A percentile compares a stretch with the other conserved stretches of the same genome.
Conservation (phyloP, 2,888 invertebrate species). For the Platycheirus albimanus region DNA sequence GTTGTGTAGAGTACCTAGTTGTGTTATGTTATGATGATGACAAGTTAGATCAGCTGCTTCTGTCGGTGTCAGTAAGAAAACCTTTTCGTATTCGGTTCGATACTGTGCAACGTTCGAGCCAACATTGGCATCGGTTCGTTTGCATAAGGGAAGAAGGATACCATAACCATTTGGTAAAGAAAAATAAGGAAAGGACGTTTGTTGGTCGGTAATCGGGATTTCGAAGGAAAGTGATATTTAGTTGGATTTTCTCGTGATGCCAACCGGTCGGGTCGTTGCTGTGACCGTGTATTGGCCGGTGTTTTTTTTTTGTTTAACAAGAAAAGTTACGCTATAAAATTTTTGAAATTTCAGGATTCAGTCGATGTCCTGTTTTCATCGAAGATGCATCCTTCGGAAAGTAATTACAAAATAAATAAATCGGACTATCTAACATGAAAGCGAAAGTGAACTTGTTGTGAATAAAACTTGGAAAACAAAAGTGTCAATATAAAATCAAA, state of each 20-base stretch:
- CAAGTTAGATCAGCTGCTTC: constrained; percentile 46
- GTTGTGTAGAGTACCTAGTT: too few species aligned
- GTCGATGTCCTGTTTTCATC: constrained; percentile 46
- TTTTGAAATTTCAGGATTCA: constrained; percentile 34
- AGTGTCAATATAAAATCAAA: too few species aligned
- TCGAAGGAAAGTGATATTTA: constrained; percentile 38
- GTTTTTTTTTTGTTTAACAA: neutral
- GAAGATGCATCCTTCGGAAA: constrained; percentile 51
- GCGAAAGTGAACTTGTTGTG: too few species aligned
- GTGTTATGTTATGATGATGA: too few species aligned
- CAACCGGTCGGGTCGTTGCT: constrained; percentile 24
- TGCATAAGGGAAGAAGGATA: constrained; percentile 21
- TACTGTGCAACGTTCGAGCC: constrained; percentile 60
- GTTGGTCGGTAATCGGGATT: constrained; percentile 19
- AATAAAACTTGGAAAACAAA: too few species aligned
- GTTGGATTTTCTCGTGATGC: constrained; percentile 47
- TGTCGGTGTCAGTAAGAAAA: neutral
- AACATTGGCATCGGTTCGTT: constrained; percentile 38
- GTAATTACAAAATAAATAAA: neutral
- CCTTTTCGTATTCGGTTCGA: constrained; percentile 15
- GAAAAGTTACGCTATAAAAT: constrained; percentile 4
- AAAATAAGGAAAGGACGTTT: constrained; percentile 43
- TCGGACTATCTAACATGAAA: too few species aligned
- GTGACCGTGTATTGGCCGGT: neutral
- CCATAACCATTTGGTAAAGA: constrained; percentile 12